Conservation (phyloP, 1,140 invertebrate species). For the Teleopsis dalmanni region DNA sequence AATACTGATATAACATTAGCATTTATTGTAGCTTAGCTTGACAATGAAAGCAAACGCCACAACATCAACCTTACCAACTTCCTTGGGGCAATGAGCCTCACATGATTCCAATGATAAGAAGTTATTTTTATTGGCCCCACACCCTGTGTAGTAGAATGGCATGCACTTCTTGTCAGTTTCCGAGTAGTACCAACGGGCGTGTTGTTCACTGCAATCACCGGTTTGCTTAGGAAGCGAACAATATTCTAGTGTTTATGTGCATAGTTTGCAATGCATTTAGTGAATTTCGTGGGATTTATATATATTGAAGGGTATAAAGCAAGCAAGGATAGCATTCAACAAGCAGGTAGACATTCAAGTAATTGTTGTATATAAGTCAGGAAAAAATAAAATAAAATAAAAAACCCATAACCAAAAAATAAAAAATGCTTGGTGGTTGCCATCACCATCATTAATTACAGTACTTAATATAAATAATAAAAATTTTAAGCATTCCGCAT, state of each 20-base stretch:
- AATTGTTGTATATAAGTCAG: no score
- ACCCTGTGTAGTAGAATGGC: slow-evolving; percentile 92
- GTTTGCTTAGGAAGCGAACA: slow-evolving; percentile 70
- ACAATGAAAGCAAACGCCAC: background rate
- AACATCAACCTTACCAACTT: slow-evolving; percentile 58
- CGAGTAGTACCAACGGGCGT: slow-evolving; percentile 82
- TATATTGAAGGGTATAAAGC: slow-evolving; percentile 10
- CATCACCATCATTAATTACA: no score
- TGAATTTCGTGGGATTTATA: slow-evolving; percentile 1
- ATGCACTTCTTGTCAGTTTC: slow-evolving; percentile 75
- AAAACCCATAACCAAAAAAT: no score
- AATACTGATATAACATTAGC: no score
- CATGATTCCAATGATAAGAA: slow-evolving; percentile 73
- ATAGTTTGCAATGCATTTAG: slow-evolving; percentile 11
- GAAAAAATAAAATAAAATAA: no score
- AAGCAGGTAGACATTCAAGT: slow-evolving; percentile 26
- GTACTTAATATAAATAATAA: no score
- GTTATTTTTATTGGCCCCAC: slow-evolving; percentile 82
- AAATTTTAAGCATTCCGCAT: no score
- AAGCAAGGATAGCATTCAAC: slow-evolving; percentile 19
- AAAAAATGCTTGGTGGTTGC: no score
- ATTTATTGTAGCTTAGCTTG: no score
- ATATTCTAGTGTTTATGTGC: slow-evolving; percentile 51
- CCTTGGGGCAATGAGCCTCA: slow-evolving; percentile 68
- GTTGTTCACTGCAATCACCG: slow-evolving; percentile 72